phyloP scores from a whole-genome alignment of 2,888 invertebrate species.

The Sussaba pulchella region DNA sequence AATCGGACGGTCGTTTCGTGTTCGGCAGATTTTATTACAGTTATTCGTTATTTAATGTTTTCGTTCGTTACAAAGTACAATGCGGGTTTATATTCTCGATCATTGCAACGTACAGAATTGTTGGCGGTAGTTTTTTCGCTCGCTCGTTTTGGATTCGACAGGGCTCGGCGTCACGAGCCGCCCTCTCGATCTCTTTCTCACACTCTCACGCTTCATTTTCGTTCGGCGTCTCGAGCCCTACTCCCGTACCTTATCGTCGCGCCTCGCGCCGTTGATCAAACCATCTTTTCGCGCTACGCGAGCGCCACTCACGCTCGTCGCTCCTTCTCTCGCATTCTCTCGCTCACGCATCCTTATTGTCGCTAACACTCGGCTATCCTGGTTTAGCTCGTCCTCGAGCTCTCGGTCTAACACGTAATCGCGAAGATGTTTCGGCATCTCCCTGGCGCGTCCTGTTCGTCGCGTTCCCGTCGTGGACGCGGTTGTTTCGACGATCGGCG shows the following conservation, averaged over 20 bases:
- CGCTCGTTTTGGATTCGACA: too few relatives aligned
- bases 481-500: not conserved
- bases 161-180: too few relatives aligned
- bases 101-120: too few relatives aligned
- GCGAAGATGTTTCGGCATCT: not conserved
- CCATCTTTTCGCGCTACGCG: not conserved
- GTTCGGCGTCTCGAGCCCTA: not conserved
- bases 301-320: not conserved
- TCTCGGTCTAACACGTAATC: not conserved
- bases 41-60: too few relatives aligned
- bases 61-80: too few relatives aligned
- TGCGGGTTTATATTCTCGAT: too few relatives aligned
- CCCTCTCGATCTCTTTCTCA: too few relatives aligned
- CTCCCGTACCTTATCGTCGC: not conserved
- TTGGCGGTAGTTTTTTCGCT: too few relatives aligned
- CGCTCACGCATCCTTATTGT: not conserved
- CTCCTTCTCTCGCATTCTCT: not conserved
- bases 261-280: not conserved
- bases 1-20: too few relatives aligned
- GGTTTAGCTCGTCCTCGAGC: slow-evolving; percentile 13
- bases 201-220: not conserved
- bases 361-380: slow-evolving; percentile 28
- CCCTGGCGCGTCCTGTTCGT: not conserved
- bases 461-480: not conserved
- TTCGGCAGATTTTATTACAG: too few relatives aligned